Evolutionary conservation across 2,113 vertebrate species (phyloP), one percentile per base, ranked within the genome.

Genomic region (Oreotrochilus melanogaster): DNA sequence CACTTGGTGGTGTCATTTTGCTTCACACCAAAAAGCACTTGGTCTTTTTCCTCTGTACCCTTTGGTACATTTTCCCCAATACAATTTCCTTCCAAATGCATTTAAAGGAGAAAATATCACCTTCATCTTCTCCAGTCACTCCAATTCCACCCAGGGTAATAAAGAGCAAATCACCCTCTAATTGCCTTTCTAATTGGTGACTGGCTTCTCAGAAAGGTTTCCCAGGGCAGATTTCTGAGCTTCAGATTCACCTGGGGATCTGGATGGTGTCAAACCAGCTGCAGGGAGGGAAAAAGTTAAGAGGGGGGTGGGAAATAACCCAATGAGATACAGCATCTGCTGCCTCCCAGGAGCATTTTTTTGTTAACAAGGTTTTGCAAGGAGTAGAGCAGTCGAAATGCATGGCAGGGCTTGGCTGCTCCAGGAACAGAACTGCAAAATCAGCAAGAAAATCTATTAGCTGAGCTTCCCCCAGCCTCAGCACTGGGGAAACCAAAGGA

Each of bases 381-480:
- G 73, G 80, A 93, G 15, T 85, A 93, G 84, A 66, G 35, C 3
- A 37, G 48, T 21, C 37, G 70, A 90, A 92, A 56, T 76, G 81
- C 42, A 47, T 27, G 24, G 94, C 89, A 79, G 79, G 70, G 71
- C 74, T 58, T n/a, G 81, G 42, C 74, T 93, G 71, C 31, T 86
- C 58, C 60, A 58, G 89, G 89, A 91, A 19, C 79, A 62, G 91
- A 84, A 27, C 50, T 33, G 58, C 91, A 92, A 85, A 81, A 91
- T 95, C 92, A 93, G 89, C 92, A 93, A 64, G 80, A 78, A 53
- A 35, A 78, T 69, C 60, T 71, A 53, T 86, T 56, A 91, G 82
- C 61, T 61, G 65, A 0, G 0, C 42, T 66, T 67, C 56, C 48
- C 48, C 50, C 15, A 12, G 31, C 48, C n/a, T 0, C 0, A n/a